phyloP scores from a whole-genome alignment of 2,888 invertebrate genomes.

The Osedax frankpressi region DNA sequence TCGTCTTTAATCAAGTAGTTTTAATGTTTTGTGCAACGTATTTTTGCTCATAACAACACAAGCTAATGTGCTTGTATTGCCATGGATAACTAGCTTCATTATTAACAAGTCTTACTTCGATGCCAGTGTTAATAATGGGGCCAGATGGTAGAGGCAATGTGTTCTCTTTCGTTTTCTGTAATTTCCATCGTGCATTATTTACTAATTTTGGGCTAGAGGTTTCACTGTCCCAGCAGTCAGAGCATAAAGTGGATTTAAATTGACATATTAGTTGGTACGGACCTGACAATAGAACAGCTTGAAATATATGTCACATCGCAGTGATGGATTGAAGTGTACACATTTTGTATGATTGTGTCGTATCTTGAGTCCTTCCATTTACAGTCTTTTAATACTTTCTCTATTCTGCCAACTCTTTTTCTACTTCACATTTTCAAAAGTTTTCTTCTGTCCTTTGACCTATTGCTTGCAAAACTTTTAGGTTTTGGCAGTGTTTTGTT shows the following conservation, averaged over 20 bases:
- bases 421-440: background rate
- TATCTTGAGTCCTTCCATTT: background rate
- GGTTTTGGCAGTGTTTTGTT: background rate
- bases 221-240: background rate
- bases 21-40: background rate
- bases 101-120: conserved; percentile 4
- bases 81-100: background rate
- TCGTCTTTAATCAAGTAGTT: background rate
- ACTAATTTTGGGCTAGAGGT: background rate
- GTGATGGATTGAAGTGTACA: conserved; percentile 1
- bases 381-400: background rate
- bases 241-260: background rate
- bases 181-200: background rate
- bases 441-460: background rate
- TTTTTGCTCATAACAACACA: background rate
- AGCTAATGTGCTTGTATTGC: background rate
- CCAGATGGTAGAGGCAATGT: background rate
- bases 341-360: conserved; percentile 8
- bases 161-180: background rate
- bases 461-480: background rate
- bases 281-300: background rate
- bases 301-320: too few relatives aligned
- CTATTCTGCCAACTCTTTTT: background rate
- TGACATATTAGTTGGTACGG: background rate
- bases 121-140: conserved; percentile 3